Evolutionary conservation across 2,797 vertebrate species (phyloP).

Genomic region (Megalops cyprinoides): DNA sequence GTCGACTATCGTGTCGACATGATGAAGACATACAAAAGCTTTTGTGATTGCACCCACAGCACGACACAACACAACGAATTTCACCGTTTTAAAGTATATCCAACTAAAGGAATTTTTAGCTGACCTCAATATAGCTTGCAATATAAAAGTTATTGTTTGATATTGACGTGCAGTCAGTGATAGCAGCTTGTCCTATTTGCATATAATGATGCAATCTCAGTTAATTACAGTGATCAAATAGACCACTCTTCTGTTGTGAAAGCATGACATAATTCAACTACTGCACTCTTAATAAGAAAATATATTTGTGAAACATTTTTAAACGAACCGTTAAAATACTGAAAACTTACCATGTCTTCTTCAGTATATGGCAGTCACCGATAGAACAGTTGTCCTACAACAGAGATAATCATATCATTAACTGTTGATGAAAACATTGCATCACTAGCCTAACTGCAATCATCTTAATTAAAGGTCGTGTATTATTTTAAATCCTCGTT

Average conservation of each 20-base stretch:
- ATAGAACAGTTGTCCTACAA: constrained; percentile 2
- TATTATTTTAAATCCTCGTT: not conserved
- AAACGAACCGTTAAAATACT: not conserved
- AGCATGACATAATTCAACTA: not conserved
- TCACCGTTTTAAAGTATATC: not conserved
- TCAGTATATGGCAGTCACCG: constrained; percentile 2
- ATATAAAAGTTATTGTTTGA: no score
- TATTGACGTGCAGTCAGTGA: no score
- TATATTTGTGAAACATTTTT: not conserved
- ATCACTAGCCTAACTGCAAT: not conserved
- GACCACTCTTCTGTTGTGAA: no score
- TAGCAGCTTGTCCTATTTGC: no score
- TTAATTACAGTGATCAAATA: no score
- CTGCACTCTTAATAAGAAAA: not conserved
- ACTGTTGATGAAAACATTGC: not conserved
- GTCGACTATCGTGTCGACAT: not conserved
- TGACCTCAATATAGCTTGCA: no score
- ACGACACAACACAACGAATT: not conserved
- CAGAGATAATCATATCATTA: constrained; percentile 2
- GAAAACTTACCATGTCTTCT: constrained; percentile 31
- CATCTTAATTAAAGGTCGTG: not conserved
- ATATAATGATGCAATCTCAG: no score
- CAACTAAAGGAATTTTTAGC: not conserved
- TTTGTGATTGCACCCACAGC: not conserved
- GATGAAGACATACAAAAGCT: not conserved